These are phyloP conservation scores for Mythimna pallens DNA, from an alignment of 2,888 invertebrate species.

Conservation along the genomic window DNA sequence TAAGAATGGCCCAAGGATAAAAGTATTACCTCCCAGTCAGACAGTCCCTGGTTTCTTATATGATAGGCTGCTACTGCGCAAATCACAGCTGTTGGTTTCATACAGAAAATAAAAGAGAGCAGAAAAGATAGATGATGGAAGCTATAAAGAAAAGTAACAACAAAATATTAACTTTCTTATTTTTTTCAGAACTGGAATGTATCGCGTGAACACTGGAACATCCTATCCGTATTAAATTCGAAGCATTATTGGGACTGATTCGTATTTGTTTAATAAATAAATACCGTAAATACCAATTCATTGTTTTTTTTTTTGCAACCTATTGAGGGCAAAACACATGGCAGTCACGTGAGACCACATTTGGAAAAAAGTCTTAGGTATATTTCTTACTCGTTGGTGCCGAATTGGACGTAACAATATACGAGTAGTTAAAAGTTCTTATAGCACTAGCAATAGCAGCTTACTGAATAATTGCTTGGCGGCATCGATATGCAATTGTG, in stretches of 20 bases:
- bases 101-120: too few species aligned
- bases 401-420: too few species aligned
- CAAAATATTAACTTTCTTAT: neutral
- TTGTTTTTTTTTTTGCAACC: neutral
- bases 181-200: constrained; percentile 72
- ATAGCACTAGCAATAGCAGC: too few species aligned
- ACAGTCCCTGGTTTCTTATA: neutral
- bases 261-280: constrained; percentile 1
- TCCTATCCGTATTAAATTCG: constrained; percentile 30
- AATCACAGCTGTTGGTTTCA: neutral
- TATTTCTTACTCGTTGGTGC: too few species aligned
- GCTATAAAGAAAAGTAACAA: neutral
- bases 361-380: neutral
- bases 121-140: too few species aligned
- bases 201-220: constrained; percentile 69
- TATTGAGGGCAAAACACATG: neutral
- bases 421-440: too few species aligned
- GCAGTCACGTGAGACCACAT: neutral
- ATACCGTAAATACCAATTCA: neutral
- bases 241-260: neutral
- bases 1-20: neutral
- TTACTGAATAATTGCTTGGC: too few species aligned
- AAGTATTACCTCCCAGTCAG: neutral
- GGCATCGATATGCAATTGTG: too few species aligned
- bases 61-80: neutral